Percentiles rank a stretch among this genome's conserved stretches.
Conservation (phyloP, 2,113 vertebrate species). For the Nothocercus nigrocapillus region DNA sequence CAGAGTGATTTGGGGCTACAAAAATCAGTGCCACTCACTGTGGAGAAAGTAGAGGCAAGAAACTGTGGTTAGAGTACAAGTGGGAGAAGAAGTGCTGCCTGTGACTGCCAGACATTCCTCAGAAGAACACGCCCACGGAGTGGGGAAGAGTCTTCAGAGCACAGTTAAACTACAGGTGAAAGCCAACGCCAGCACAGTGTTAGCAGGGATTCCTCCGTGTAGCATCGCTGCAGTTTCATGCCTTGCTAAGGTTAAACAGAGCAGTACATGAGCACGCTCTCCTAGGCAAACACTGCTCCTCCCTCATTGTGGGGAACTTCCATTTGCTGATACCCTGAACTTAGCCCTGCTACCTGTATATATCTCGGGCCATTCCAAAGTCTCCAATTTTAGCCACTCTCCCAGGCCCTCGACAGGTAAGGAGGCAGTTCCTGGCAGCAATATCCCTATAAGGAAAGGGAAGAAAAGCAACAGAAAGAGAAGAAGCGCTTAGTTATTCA, state of each 20-base stretch:
- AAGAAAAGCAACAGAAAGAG: constrained; percentile 10
- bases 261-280: neutral
- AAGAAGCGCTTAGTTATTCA: neutral
- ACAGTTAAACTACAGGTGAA: neutral
- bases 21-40: neutral
- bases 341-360: constrained; percentile 88
- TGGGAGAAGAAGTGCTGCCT: neutral
- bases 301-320: neutral
- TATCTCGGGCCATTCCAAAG: constrained; percentile 98
- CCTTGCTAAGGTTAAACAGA: neutral
- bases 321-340: neutral
- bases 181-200: neutral
- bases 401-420: constrained; percentile 92
- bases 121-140: neutral
- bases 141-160: neutral
- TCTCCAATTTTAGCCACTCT: constrained; percentile 97
- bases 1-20: constrained; percentile 10
- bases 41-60: neutral
- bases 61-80: neutral
- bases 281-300: neutral
- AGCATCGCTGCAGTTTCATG: neutral
- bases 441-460: constrained; percentile 86
- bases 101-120: neutral
- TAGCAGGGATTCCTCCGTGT: neutral
- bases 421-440: constrained; percentile 95